Evolutionary conservation across 2,113 vertebrate genomes (phyloP).

Genomic region (Atractosteus spatula): DNA sequence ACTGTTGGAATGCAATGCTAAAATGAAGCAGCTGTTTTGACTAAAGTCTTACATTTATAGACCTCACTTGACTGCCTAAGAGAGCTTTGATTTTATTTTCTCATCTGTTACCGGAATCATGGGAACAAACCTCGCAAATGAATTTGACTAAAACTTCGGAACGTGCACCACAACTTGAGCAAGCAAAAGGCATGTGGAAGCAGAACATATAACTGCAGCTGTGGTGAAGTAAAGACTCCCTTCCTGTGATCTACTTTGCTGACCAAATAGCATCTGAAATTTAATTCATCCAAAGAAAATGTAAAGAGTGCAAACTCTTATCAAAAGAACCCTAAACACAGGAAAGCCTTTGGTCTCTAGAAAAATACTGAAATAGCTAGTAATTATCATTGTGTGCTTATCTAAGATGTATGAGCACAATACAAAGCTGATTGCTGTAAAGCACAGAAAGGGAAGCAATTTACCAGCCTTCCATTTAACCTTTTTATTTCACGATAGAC

Average conservation of each 20-base stretch:
- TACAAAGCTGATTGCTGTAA: constrained; percentile 33
- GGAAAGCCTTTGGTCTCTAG: not conserved
- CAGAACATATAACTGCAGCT: not conserved
- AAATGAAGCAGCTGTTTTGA: constrained; percentile 7
- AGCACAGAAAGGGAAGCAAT: constrained; percentile 18
- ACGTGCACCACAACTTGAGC: not conserved
- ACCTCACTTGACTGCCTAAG: no score
- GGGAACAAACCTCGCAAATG: not conserved
- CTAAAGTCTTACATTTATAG: not conserved
- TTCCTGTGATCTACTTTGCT: not conserved
- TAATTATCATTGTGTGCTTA: constrained; percentile 37
- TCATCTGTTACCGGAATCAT: not conserved
- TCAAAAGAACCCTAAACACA: not conserved
- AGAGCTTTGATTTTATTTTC: no score
- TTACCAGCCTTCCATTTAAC: constrained; percentile 17
- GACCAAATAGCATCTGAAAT: constrained; percentile 1
- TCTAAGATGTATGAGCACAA: constrained; percentile 17
- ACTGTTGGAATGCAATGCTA: not conserved
- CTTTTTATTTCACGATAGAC: not conserved
- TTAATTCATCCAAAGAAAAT: constrained; percentile 3
- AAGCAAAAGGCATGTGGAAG: constrained; percentile 1
- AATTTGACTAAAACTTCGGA: not conserved
- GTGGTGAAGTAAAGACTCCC: not conserved
- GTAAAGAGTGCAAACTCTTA: not conserved
- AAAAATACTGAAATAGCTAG: not conserved